Conservation (phyloP, 1,140 invertebrate species). For the Homarus americanus region DNA sequence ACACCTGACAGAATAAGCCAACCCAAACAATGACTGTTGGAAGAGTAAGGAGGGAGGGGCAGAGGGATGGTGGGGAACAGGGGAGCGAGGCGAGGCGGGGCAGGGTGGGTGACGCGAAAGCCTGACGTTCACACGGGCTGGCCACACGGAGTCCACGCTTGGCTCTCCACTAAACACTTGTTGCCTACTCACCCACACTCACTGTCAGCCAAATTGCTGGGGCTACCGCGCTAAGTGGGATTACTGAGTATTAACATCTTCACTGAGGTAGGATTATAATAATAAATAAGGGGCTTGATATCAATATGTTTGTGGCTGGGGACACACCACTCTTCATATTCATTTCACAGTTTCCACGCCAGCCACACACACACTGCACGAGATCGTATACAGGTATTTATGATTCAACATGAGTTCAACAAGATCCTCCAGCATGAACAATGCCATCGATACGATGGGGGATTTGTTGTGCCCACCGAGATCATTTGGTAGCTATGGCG, state of each 20-base stretch:
- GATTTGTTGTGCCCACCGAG: no score
- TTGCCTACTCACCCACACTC: conserved; percentile 15
- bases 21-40: background rate
- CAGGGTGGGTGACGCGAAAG: background rate
- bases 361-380: no score
- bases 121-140: conserved; percentile 32
- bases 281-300: conserved; percentile 26
- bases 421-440: no score
- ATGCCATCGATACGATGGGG: no score
- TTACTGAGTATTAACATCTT: conserved; percentile 44
- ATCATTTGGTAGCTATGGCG: no score
- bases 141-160: background rate
- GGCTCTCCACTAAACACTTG: background rate
- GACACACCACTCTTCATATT: background rate
- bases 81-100: no score
- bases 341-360: no score
- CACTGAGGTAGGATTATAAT: conserved; percentile 44
- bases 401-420: no score
- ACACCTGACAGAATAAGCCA: no score
- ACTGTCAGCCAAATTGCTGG: conserved; percentile 2
- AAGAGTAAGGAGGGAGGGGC: background rate
- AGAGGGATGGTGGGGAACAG: no score
- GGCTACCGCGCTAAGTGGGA: conserved; percentile 25
- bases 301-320: background rate
- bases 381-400: no score